A percentile compares a stretch with the other conserved stretches of the same genome.
phyloP scores from a whole-genome alignment of 2,797 vertebrate species.

The Chelonia mydas region DNA sequence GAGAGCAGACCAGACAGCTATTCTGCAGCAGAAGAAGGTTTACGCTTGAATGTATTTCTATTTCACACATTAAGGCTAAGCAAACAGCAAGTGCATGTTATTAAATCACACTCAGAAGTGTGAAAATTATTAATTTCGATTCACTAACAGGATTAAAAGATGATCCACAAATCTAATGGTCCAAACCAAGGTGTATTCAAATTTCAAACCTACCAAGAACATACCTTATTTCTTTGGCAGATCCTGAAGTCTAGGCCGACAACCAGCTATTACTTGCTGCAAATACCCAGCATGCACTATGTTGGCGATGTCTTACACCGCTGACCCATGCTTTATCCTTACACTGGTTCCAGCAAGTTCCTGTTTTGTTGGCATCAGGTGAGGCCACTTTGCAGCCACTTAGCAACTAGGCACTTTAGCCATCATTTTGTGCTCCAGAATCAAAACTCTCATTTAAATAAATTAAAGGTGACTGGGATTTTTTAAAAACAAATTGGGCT shows the following conservation, averaged over 20 bases:
- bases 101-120: neutral
- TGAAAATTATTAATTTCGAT: neutral
- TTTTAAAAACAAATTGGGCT: neutral
- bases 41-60: neutral
- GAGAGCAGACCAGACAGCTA: neutral
- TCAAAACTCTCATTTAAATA: neutral
- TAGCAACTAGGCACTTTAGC: neutral
- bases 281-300: neutral
- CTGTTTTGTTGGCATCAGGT: fast-evolving
- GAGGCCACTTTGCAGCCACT: neutral
- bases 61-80: neutral
- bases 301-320: neutral
- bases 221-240: neutral
- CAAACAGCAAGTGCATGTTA: neutral
- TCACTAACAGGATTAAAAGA: neutral
- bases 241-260: neutral
- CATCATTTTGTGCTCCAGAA: neutral
- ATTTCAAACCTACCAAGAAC: neutral
- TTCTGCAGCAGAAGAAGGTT: neutral
- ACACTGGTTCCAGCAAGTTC: neutral
- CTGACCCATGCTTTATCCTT: neutral
- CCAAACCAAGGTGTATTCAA: neutral
- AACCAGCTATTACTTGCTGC: neutral
- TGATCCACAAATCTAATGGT: neutral
- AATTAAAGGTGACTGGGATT: neutral